phyloP scores from a whole-genome alignment of 1,140 invertebrate species.

The Delia radicum region DNA sequence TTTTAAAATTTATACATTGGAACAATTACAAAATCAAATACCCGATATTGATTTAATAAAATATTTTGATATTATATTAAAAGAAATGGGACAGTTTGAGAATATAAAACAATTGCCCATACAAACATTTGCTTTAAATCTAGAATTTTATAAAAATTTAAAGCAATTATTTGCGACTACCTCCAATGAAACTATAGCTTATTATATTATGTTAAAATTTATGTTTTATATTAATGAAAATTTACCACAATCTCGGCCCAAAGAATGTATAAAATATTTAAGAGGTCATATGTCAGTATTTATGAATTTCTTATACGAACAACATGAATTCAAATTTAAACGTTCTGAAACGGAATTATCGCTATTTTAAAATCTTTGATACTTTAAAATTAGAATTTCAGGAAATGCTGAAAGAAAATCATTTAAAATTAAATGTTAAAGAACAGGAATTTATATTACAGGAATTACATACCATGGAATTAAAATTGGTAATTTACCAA shows the following conservation, averaged over 20 bases:
- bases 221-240: slow-evolving; percentile 34
- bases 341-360: slow-evolving; percentile 28
- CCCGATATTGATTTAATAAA: slow-evolving; percentile 38
- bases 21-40: slow-evolving; percentile 29
- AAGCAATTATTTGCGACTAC: slow-evolving; percentile 27
- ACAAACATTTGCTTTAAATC: slow-evolving; percentile 30
- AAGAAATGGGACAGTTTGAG: slow-evolving; percentile 17
- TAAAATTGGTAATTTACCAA: slow-evolving; percentile 42
- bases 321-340: slow-evolving; percentile 28
- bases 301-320: slow-evolving; percentile 38
- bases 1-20: slow-evolving; percentile 27
- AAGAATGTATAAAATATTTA: slow-evolving; percentile 33
- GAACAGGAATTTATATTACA: slow-evolving; percentile 33
- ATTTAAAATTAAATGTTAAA: slow-evolving; percentile 26
- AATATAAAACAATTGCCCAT: slow-evolving; percentile 26
- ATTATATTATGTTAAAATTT: slow-evolving; percentile 44
- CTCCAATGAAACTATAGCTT: slow-evolving; percentile 39
- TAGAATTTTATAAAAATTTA: slow-evolving; percentile 32
- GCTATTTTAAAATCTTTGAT: slow-evolving; percentile 26
- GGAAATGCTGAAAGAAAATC: slow-evolving; percentile 30
- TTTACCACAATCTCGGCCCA: slow-evolving; percentile 26
- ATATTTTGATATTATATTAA: slow-evolving; percentile 29
- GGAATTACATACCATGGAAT: slow-evolving; percentile 31
- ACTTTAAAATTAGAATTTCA: slow-evolving; percentile 29
- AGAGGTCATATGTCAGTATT: slow-evolving; percentile 38